Conservation (phyloP, 2,113 vertebrate genomes). For the Plecotus auritus region DNA sequence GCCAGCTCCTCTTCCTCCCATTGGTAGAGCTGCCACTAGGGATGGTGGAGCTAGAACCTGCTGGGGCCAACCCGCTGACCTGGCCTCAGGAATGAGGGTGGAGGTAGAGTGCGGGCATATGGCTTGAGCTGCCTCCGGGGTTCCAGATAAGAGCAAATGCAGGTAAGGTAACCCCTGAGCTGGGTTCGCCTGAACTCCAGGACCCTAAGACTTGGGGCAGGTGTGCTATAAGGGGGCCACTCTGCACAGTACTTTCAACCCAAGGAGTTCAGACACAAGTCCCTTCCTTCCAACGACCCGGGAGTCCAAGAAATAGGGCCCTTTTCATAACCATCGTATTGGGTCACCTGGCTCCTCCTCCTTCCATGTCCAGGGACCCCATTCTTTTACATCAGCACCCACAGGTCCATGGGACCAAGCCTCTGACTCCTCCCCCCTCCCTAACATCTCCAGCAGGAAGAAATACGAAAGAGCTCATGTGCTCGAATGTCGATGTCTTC, state of each 20-base stretch:
- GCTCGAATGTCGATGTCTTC: constrained; percentile 44
- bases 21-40: no score
- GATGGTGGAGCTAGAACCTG: not conserved
- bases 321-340: not conserved
- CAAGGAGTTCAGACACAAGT: no score
- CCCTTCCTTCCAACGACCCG: not conserved
- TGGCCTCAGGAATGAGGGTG: not conserved
- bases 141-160: not conserved
- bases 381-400: no score
- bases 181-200: not conserved
- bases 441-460: not conserved
- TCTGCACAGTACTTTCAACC: no score
- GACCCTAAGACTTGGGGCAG: not conserved
- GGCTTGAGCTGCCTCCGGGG: not conserved
- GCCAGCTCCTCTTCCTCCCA: no score
- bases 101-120: not conserved
- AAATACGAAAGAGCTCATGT: constrained; percentile 18
- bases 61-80: not conserved
- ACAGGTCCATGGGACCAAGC: no score
- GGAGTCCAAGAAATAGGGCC: no score
- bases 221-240: constrained; percentile 15
- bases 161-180: not conserved
- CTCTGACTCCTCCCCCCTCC: no score
- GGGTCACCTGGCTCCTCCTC: no score
- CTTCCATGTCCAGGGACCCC: not conserved